Conservation (phyloP, 2,113 vertebrate species). For the Rhinopomastus cyanomelas region DNA sequence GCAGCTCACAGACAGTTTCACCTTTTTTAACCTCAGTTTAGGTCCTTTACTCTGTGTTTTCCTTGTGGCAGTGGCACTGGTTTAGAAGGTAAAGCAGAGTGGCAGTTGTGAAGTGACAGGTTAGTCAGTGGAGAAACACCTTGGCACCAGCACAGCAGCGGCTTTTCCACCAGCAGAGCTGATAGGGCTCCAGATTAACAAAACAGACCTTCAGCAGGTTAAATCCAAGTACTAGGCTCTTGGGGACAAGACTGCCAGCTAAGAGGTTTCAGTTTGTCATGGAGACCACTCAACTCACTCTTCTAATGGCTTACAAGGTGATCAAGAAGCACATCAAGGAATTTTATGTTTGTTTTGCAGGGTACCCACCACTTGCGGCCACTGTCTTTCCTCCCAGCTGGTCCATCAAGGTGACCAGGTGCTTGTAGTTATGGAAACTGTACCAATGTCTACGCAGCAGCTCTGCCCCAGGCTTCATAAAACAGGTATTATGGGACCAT, state of each 20-base stretch:
- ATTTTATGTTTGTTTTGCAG: background rate
- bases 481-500: too few relatives aligned
- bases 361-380: background rate
- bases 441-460: background rate
- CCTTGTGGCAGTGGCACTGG: background rate
- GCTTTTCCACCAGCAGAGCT: background rate
- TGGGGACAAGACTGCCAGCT: background rate
- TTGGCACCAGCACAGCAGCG: rapidly evolving
- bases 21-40: background rate
- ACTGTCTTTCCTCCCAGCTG: background rate
- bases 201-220: background rate
- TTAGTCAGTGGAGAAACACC: background rate
- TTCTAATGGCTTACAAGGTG: background rate
- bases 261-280: background rate
- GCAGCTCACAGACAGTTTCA: background rate
- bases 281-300: background rate
- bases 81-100: background rate
- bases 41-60: background rate
- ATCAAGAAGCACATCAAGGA: background rate
- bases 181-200: background rate
- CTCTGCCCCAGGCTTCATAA: background rate
- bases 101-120: background rate
- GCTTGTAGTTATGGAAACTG: rapidly evolving
- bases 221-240: background rate
- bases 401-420: background rate